These are phyloP conservation scores for Stomatorhinus ivindoensis DNA, from an alignment of 2,113 vertebrate species.

Conservation along the genomic window DNA sequence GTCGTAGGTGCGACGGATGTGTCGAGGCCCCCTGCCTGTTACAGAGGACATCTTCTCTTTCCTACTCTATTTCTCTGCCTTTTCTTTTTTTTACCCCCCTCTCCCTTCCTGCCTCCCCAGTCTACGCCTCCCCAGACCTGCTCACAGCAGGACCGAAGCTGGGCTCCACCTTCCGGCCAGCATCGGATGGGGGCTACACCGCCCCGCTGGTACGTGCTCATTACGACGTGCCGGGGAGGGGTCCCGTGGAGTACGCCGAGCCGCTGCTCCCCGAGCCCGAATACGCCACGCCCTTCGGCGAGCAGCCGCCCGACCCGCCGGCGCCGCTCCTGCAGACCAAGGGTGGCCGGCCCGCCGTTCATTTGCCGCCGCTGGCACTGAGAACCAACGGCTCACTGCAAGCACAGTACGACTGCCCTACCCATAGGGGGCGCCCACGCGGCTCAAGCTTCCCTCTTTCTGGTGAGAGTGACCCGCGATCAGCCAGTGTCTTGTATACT, in stretches of 20 bases:
- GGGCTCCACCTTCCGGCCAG: slow-evolving; percentile 68
- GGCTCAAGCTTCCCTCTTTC: slow-evolving; percentile 54
- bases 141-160: slow-evolving; percentile 47
- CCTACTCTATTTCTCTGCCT: neutral
- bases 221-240: slow-evolving; percentile 62
- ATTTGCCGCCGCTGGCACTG: neutral
- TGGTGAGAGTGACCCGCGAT: slow-evolving; percentile 7
- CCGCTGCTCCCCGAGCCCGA: slow-evolving; percentile 69
- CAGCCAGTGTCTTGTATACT: slow-evolving; percentile 33
- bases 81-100: neutral
- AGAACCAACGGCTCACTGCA: neutral
- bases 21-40: no score
- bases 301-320: slow-evolving; percentile 42
- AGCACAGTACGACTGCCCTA: slow-evolving; percentile 58
- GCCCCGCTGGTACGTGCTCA: slow-evolving; percentile 62
- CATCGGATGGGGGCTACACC: slow-evolving; percentile 62
- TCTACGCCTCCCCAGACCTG: slow-evolving; percentile 67
- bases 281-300: slow-evolving; percentile 71
- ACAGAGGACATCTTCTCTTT: no score
- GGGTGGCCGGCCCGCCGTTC: neutral
- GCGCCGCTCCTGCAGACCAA: neutral
- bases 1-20: no score
- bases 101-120: slow-evolving; percentile 42
- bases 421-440: slow-evolving; percentile 45
- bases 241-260: slow-evolving; percentile 65